Base-by-base conservation (phyloP, 30 jellyfish, hydroid and myxozoan species). In the Cassiopea xamachana region DNA sequence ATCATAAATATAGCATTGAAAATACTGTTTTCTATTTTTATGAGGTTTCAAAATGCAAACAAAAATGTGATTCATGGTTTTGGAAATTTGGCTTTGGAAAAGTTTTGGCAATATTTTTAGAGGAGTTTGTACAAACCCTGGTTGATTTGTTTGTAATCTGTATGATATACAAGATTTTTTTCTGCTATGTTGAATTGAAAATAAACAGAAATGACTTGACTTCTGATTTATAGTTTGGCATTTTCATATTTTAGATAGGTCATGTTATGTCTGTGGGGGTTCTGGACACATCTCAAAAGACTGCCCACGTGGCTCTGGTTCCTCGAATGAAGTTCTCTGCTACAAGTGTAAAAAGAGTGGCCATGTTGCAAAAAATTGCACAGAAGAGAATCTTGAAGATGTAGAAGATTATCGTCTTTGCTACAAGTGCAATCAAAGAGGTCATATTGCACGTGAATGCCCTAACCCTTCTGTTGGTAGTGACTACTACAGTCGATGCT, bases 391-490 rank as follows among this genome's bases (percentile, higher is more conserved):
- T n/a, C 84, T 39, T 8, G 89, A 58, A 17, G 93, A 82, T 49
- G 50, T 76, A 45, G 91, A 62, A 67, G 94, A 87, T 47, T 74
- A 73, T 39, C 89, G 94, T 13, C 81, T 60, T 39, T 91, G 97
- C 91, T 91, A 91, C 73, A 70, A 80, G 44, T 91, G 97, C 80
- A 48, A 58, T 47, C 49, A 69, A 48, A 71, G 76, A 59, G 97
- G 97, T 17, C 97, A 91, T 85, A 74, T 91, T 60, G 90, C 97
- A 44, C 90, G 93, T 60, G 98, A 94, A 46, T 94, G 98, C 92
- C 76, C 92, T 13, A 83, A 93, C 51, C 83, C 89, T 13, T 50
- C 83, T 18, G 62, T 77, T n/a, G 93, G 93, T 10, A 80, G 79
- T 16, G 92, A 79, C 18, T 45, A 48, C 59, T 59, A 69, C 45